These are phyloP conservation scores for Asteroscopus sphinx DNA, from an alignment of 2,888 invertebrate genomes.

Conservation along the genomic window DNA sequence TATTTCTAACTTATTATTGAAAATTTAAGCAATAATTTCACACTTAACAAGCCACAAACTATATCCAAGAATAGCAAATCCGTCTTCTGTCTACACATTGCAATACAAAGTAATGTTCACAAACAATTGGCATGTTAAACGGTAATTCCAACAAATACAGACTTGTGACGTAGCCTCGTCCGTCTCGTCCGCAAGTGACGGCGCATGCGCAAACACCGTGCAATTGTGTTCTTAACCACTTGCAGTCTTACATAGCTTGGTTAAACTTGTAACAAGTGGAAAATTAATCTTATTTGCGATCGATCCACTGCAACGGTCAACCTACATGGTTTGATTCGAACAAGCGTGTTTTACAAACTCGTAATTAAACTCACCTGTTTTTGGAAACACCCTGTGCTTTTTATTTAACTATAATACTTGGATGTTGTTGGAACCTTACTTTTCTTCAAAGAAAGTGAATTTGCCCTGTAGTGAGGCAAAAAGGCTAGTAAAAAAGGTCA, in stretches of 20 bases:
- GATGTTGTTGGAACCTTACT: too few relatives aligned
- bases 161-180: slow-evolving; percentile 41
- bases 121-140: slow-evolving; percentile 49
- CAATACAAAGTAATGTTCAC: slow-evolving; percentile 27
- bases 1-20: background rate
- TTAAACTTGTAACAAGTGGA: slow-evolving; percentile 33
- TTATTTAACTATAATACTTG: too few relatives aligned
- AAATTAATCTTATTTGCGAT: slow-evolving; percentile 19
- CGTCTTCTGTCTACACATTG: slow-evolving; percentile 15
- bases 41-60: slow-evolving; percentile 1
- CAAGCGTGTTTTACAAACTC: too few relatives aligned
- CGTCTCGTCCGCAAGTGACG: slow-evolving; percentile 26
- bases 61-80: slow-evolving; percentile 2
- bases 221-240: slow-evolving; percentile 40
- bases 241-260: slow-evolving; percentile 45
- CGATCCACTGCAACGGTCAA: background rate
- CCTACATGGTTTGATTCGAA: background rate
- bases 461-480: too few relatives aligned
- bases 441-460: too few relatives aligned
- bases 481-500: too few relatives aligned
- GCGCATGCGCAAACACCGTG: slow-evolving; percentile 53
- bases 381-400: background rate
- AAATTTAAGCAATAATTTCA: background rate
- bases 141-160: slow-evolving; percentile 47
- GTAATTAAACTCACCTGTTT: too few relatives aligned